phyloP scores from a whole-genome alignment of 2,797 vertebrate genomes.

The Odontamblyopus rebecca region DNA sequence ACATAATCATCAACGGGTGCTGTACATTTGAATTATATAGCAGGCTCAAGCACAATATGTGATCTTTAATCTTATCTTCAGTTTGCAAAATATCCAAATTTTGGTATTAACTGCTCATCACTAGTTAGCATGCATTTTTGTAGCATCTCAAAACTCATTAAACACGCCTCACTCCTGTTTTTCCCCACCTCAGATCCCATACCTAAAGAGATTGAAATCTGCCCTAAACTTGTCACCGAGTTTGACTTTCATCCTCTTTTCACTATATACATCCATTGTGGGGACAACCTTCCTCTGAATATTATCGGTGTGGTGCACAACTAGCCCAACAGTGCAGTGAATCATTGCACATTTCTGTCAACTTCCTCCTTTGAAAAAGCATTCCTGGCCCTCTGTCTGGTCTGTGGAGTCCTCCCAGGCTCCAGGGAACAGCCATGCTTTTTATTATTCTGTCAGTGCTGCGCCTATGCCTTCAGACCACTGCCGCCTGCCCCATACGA shows the following conservation, averaged over 20 bases:
- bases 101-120: too few species aligned
- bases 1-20: too few species aligned
- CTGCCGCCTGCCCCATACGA: slow-evolving; percentile 59
- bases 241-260: slow-evolving; percentile 17
- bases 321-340: slow-evolving; percentile 50
- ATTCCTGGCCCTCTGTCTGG: slow-evolving; percentile 43
- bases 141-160: too few species aligned
- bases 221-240: not conserved
- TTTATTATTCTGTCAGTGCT: slow-evolving; percentile 65
- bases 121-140: too few species aligned
- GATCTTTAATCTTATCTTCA: too few species aligned
- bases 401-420: slow-evolving; percentile 56
- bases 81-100: too few species aligned
- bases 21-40: too few species aligned
- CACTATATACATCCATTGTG: slow-evolving; percentile 24
- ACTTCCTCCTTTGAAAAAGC: slow-evolving; percentile 40
- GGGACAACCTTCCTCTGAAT: slow-evolving; percentile 34
- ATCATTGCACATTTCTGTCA: slow-evolving; percentile 58
- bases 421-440: slow-evolving; percentile 56
- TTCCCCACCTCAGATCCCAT: not conserved
- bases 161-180: too few species aligned
- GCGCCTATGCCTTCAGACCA: slow-evolving; percentile 36
- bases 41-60: too few species aligned
- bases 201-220: not conserved
- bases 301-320: slow-evolving; percentile 45